Evolutionary conservation across 2,888 invertebrate genomes (phyloP), one percentile per base, ranked within the genome.

Genomic region (Mesopsocus fuscifrons): DNA sequence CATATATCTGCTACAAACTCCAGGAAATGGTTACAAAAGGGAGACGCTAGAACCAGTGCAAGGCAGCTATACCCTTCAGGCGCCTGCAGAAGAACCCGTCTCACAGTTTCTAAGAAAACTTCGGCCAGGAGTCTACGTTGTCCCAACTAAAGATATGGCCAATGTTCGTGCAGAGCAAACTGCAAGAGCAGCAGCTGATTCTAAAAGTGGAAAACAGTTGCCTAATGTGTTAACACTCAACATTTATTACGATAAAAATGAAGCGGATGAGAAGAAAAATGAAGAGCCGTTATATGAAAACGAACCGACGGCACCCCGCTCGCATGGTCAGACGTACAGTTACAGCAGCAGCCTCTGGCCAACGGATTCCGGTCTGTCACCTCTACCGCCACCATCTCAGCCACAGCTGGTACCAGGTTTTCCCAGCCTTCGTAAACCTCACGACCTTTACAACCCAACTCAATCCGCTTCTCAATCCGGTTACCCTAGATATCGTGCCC

Each of bases 61-160:
- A n/a, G n/a, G n/a, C n/a, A n/a, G n/a, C n/a, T n/a, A n/a, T n/a
- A n/a, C n/a, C n/a, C 6, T 26, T 11, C 26, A 6, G 6, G 11
- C 11, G 26, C 26, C 26, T 26, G 8, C 6, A 11, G 11, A 6
- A 9, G 26, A 26, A 26, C 11, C 26, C 11, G 11, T 26, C 11
- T 9, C 6, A 9, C 26, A 26, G 11, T 26, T 26, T 20, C n/a
- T 38, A 20, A 17, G 16, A 18, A n/a, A 38, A 5, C 38, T 38
- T 38, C 38, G 21, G 4, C 38, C 38, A 18, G 38, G 38, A 38
- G 38, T 38, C 6, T 38, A 38, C 20, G 38, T 38, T 3, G 38
- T 38, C 5, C 38, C 38, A 6, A 18, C 38, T 3, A 38, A 38
- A 38, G 38, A 38, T 11, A 38, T 17, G 38, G 11, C 6, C 5